A percentile compares a stretch with the other conserved stretches of the same genome.
phyloP scores from a whole-genome alignment of 37 sponge, comb jelly and placozoan genomes.

The Tethya wilhelma region DNA sequence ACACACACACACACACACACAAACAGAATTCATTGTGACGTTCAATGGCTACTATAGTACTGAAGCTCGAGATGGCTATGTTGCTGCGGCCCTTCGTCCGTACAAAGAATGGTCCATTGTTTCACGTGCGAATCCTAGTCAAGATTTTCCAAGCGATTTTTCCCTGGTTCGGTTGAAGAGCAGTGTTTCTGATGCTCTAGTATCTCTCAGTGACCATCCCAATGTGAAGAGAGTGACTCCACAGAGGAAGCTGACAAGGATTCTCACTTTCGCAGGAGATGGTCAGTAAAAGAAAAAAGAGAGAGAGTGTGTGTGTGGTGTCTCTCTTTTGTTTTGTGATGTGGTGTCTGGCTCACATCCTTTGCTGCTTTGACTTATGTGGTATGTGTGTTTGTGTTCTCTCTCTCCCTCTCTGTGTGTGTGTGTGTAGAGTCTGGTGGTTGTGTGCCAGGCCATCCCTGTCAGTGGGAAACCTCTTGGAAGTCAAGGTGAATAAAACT shows the following conservation, averaged over 20 bases:
- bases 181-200: constrained; percentile 16
- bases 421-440: neutral
- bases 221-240: constrained; percentile 74
- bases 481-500: constrained; percentile 47
- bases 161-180: constrained; percentile 56
- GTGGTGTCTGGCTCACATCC: too few relatives aligned
- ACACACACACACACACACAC: neutral
- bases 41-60: constrained; percentile 82
- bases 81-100: constrained; percentile 65
- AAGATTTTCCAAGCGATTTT: constrained; percentile 87
- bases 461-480: constrained; percentile 39
- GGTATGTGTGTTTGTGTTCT: too few relatives aligned
- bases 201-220: constrained; percentile 55
- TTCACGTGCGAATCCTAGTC: constrained; percentile 62
- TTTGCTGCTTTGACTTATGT: too few relatives aligned
- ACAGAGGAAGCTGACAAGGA: constrained; percentile 69
- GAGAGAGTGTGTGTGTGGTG: constrained; percentile 7
- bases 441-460: constrained; percentile 1
- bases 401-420: neutral
- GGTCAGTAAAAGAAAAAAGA: neutral
- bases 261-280: constrained; percentile 18
- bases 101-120: constrained; percentile 59
- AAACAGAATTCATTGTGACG: constrained; percentile 83
- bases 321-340: too few relatives aligned
- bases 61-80: constrained; percentile 61